Evolutionary conservation across 2,113 vertebrate species (phyloP).

Genomic region (Microtus montanus): DNA sequence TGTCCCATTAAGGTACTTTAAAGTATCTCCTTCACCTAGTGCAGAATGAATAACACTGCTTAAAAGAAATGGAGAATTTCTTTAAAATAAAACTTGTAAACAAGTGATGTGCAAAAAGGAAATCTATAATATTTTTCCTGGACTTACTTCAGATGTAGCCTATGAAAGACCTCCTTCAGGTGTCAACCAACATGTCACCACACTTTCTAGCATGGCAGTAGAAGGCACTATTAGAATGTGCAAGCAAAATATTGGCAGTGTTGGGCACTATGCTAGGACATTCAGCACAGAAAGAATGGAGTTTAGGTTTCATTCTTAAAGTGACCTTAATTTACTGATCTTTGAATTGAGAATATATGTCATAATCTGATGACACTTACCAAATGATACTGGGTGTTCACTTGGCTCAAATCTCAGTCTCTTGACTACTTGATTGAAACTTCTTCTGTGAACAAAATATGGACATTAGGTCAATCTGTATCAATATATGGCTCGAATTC

Average conservation of each 20-base stretch:
- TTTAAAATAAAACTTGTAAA: constrained; percentile 22
- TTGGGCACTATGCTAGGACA: neutral
- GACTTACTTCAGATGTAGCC: neutral
- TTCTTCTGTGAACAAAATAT: constrained; percentile 8
- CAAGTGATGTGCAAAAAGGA: neutral
- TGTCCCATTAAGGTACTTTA: neutral
- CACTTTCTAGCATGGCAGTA: constrained; percentile 25
- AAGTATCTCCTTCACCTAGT: neutral
- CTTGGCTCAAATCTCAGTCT: neutral
- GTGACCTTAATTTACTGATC: neutral
- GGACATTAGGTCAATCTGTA: constrained; percentile 20
- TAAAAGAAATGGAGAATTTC: neutral
- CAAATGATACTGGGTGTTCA: constrained; percentile 28
- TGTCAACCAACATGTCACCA: constrained; percentile 2
- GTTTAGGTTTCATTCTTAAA: neutral
- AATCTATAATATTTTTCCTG: neutral
- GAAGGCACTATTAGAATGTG: constrained; percentile 64
- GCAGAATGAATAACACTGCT: neutral
- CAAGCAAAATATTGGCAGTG: neutral
- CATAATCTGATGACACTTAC: neutral
- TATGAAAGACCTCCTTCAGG: neutral
- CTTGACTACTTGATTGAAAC: neutral
- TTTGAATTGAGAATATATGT: constrained; percentile 17
- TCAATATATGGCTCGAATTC: constrained; percentile 52
- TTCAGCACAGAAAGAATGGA: neutral